These are phyloP conservation scores for Drosophila incognita DNA, from an alignment of 2,888 invertebrate genomes.

Conservation along the genomic window DNA sequence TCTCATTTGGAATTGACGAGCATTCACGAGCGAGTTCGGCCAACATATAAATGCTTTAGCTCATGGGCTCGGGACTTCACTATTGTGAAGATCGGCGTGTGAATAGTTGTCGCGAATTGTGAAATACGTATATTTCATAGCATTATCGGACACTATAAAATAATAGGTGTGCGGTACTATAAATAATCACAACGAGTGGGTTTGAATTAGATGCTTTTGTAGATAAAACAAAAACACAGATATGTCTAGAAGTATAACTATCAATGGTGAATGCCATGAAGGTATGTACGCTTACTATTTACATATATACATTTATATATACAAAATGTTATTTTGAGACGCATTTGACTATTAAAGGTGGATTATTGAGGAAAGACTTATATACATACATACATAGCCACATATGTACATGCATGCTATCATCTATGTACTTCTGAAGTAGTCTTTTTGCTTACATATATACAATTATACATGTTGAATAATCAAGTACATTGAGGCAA, in stretches of 20 bases:
- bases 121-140: conserved; percentile 57
- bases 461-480: not conserved
- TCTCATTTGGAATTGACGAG: conserved; percentile 34
- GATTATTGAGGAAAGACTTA: not conserved
- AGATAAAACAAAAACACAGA: conserved; percentile 45
- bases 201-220: conserved; percentile 33
- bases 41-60: conserved; percentile 43
- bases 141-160: not conserved
- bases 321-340: not conserved
- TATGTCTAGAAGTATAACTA: conserved; percentile 60
- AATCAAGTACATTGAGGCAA: not conserved
- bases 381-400: not conserved
- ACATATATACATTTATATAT: not conserved
- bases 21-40: conserved; percentile 10
- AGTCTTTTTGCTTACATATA: not conserved
- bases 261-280: conserved; percentile 63
- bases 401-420: not conserved
- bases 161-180: conserved; percentile 2
- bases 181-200: conserved; percentile 4
- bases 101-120: conserved; percentile 37
- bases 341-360: conserved; percentile 10
- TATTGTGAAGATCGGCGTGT: conserved; percentile 26
- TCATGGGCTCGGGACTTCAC: conserved; percentile 21
- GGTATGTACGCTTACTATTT: conserved; percentile 37
- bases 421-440: not conserved